phyloP scores from a whole-genome alignment of 2,888 invertebrate genomes.

The Microchrysa polita region DNA sequence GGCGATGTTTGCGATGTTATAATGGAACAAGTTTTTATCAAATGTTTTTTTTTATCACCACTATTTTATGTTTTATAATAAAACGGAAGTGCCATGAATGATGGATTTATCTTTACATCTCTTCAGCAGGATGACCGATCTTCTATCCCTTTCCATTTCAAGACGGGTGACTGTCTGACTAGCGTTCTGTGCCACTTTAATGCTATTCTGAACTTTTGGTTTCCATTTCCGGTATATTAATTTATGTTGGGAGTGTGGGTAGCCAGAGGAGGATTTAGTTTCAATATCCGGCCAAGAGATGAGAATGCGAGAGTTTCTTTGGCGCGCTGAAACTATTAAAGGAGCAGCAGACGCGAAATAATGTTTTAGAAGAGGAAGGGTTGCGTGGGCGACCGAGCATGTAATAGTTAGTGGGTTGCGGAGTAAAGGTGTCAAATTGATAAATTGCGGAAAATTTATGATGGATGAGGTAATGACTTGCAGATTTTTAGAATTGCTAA shows the following conservation, averaged over 20 bases:
- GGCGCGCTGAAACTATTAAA: not conserved
- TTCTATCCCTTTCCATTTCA: not conserved
- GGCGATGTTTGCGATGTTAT: not conserved
- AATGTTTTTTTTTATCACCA: conserved; percentile 15
- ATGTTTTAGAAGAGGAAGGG: too few species aligned
- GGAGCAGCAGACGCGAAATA: conserved; percentile 1
- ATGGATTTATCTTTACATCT: not conserved
- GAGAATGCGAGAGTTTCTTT: not conserved
- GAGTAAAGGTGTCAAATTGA: conserved; percentile 4
- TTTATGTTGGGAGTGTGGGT: not conserved
- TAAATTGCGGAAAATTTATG: conserved; percentile 13
- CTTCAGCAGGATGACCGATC: not conserved
- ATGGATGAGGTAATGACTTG: conserved; percentile 20
- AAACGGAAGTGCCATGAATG: conserved; percentile 19
- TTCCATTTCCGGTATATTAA: conserved; percentile 35
- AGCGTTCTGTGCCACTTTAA: conserved; percentile 3
- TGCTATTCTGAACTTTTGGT: conserved; percentile 25
- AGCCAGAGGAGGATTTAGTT: not conserved
- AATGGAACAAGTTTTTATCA: conserved; percentile 6
- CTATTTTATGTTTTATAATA: conserved; percentile 8
- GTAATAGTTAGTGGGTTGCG: conserved; percentile 2
- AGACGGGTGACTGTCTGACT: not conserved
- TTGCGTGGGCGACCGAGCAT: not conserved
- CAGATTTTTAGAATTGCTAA: not conserved
- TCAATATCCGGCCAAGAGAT: not conserved